Conservation (phyloP, 23 tunicate genomes). For the Trididemnum nubilum region DNA sequence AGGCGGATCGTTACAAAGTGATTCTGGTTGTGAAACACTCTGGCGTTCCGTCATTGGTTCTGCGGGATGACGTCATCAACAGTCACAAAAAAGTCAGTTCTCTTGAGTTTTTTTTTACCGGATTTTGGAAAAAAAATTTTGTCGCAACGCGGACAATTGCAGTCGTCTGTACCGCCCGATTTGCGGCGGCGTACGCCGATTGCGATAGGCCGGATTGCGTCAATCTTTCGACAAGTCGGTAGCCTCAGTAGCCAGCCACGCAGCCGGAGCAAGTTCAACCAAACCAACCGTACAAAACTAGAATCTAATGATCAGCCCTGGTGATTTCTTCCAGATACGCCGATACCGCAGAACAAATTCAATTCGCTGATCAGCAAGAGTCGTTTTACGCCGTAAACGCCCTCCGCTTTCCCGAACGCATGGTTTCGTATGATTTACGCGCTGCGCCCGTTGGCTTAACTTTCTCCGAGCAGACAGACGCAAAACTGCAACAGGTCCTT, state of each 20-base stretch:
- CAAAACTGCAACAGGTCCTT: too few species aligned
- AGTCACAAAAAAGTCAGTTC: background rate
- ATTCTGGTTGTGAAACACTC: conserved; percentile 59
- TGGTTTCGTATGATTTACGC: too few species aligned
- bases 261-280: background rate
- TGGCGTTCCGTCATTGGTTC: conserved; percentile 76
- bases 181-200: conserved; percentile 49
- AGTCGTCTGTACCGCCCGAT: conserved; percentile 97
- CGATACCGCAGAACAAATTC: too few species aligned
- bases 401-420: too few species aligned
- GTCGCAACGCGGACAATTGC: conserved; percentile 73
- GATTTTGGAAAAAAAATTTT: background rate
- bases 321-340: too few species aligned
- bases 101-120: background rate
- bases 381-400: too few species aligned
- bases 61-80: background rate
- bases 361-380: too few species aligned
- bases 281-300: too few species aligned
- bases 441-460: too few species aligned
- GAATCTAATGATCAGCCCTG: too few species aligned
- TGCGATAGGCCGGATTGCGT: conserved; percentile 55
- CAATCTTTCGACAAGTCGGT: conserved; percentile 7
- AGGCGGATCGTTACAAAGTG: conserved; percentile 48
- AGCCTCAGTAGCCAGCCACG: background rate
- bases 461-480: too few species aligned